A percentile compares a stretch with the other conserved stretches of the same genome.
phyloP scores from a whole-genome alignment of 2,888 invertebrate species.

The Andrena flavipes region DNA sequence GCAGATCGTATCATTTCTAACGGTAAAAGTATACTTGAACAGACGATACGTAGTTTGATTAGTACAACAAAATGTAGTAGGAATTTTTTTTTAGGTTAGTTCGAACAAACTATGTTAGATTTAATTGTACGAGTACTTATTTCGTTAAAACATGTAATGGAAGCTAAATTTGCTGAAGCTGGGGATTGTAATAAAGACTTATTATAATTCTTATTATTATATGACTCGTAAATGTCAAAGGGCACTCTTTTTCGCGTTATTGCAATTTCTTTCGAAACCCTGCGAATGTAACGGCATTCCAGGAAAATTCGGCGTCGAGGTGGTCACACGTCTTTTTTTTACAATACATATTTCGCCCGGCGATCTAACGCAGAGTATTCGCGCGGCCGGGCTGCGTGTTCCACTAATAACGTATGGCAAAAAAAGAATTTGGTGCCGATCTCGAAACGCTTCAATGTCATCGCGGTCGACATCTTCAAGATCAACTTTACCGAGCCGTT shows the following conservation, averaged over 20 bases:
- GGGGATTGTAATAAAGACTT: background rate
- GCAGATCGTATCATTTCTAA: too few species aligned
- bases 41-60: too few species aligned
- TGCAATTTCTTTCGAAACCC: background rate
- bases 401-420: background rate
- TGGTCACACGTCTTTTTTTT: background rate
- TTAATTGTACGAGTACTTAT: too few species aligned
- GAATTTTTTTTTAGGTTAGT: too few species aligned
- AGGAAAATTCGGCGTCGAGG: slow-evolving; percentile 27
- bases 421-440: background rate
- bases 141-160: too few species aligned
- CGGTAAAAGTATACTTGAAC: too few species aligned
- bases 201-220: background rate
- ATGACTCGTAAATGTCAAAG: background rate
- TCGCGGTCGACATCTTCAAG: background rate
- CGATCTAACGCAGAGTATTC: slow-evolving; percentile 7
- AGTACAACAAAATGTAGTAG: too few species aligned
- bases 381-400: background rate
- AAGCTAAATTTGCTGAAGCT: background rate
- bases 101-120: too few species aligned
- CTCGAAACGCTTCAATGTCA: background rate
- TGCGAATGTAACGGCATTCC: background rate
- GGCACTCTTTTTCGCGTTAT: background rate
- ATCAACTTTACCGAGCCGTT: background rate
- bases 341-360: background rate